Conservation (phyloP, 2,797 vertebrate genomes). For the Emys orbicularis region DNA sequence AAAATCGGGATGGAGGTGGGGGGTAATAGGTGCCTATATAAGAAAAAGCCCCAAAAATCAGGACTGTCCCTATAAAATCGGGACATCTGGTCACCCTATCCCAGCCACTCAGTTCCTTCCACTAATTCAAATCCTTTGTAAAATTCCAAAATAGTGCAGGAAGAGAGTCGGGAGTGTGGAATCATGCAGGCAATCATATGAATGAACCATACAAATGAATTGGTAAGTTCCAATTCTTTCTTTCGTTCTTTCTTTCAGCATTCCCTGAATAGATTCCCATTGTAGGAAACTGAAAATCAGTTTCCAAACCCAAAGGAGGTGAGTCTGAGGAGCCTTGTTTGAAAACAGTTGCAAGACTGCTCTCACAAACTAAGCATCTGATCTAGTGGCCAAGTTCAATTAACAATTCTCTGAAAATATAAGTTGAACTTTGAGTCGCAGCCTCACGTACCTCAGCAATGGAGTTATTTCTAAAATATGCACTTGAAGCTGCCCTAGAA, state of each 20-base stretch:
- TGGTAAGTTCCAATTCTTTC: not conserved
- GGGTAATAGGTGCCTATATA: no score
- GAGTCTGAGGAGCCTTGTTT: not conserved
- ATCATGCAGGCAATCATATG: not conserved
- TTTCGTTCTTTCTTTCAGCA: not conserved
- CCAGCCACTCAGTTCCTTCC: not conserved
- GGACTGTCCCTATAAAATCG: no score
- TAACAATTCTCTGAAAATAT: not conserved
- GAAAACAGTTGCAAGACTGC: not conserved
- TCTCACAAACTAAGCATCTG: not conserved
- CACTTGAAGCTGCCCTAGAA: not conserved
- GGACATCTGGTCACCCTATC: no score
- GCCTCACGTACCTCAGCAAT: not conserved
- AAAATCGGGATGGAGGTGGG: no score
- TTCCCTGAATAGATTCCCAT: not conserved
- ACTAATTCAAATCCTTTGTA: not conserved
- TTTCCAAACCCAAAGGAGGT: not conserved
- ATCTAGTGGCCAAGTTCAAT: not conserved
- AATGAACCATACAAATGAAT: not conserved
- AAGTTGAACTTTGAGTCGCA: not conserved
- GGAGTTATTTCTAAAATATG: not conserved
- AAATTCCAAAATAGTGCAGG: not conserved
- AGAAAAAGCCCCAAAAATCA: no score
- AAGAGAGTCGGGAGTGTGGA: not conserved
- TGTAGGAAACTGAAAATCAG: rapidly evolving